Percentiles rank a stretch among this genome's conserved stretches.
These are phyloP conservation scores for Chlorops oryzae DNA, from an alignment of 1,140 invertebrate species.

Conservation along the genomic window DNA sequence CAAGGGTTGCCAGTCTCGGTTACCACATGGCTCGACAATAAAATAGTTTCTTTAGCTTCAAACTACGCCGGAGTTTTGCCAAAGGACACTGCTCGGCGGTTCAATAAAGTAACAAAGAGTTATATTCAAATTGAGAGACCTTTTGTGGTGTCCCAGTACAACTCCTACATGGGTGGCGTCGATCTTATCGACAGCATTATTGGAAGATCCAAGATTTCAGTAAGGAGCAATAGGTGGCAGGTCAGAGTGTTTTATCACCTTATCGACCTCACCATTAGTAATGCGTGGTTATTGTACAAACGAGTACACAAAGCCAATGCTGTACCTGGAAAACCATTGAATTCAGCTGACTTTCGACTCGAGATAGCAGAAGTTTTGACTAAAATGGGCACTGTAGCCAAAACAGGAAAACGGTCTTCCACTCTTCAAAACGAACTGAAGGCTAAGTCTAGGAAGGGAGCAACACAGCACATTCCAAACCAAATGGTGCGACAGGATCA, in stretches of 20 bases:
- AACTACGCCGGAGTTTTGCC: neutral
- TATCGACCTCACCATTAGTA: conserved; percentile 28
- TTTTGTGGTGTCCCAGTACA: neutral
- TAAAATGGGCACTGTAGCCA: conserved; percentile 7
- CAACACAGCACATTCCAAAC: neutral
- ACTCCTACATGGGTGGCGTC: conserved; percentile 36
- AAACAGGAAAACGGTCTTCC: neutral
- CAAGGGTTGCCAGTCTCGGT: too few species aligned
- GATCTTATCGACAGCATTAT: conserved; percentile 35
- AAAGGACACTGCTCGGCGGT: neutral
- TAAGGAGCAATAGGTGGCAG: conserved; percentile 11
- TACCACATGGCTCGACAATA: neutral
- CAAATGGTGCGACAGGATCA: neutral
- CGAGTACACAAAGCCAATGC: conserved; percentile 22
- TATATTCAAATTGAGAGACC: too few species aligned
- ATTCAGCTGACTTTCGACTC: conserved; percentile 23
- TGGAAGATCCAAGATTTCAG: conserved; percentile 27
- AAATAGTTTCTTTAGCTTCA: neutral
- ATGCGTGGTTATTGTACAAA: conserved; percentile 34
- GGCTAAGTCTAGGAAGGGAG: neutral
- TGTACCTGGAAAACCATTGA: neutral
- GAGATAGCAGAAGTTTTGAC: conserved; percentile 23
- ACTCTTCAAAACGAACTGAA: neutral
- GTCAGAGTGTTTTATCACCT: conserved; percentile 17
- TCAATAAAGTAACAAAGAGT: neutral